phyloP scores from a whole-genome alignment of 2,888 invertebrate genomes.

The Amblyteles armatorius region DNA sequence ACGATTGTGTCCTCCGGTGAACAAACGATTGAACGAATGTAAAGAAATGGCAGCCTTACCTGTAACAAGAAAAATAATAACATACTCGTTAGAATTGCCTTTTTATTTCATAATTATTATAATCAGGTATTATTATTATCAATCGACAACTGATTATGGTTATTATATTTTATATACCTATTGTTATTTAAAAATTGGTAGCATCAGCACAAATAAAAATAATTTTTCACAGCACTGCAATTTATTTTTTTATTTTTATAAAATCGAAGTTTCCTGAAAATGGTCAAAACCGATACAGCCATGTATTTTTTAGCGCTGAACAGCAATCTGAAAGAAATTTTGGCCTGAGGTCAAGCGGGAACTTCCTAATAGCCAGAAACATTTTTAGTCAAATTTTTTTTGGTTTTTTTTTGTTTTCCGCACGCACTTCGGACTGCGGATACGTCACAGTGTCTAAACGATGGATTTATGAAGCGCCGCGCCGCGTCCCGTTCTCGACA shows the following conservation, averaged over 20 bases:
- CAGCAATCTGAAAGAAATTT: not conserved
- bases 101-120: not conserved
- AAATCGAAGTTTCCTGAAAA: not conserved
- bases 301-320: not conserved
- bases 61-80: constrained; percentile 72
- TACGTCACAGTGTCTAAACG: not conserved
- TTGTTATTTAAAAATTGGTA: too few relatives aligned
- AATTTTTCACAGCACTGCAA: too few relatives aligned
- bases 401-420: not conserved
- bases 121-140: not conserved
- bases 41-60: constrained; percentile 73
- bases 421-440: not conserved
- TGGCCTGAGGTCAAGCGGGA: not conserved
- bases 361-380: not conserved
- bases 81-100: constrained; percentile 60
- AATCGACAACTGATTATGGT: not conserved
- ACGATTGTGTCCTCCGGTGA: constrained; percentile 7
- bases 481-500: constrained; percentile 47
- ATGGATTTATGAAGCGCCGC: constrained; percentile 44
- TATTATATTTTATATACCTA: not conserved
- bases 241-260: not conserved
- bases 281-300: not conserved
- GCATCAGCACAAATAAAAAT: too few relatives aligned
- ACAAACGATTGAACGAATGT: constrained; percentile 14
- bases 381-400: not conserved